Base-by-base conservation (phyloP, 2,888 invertebrate genomes). In the Beris chalybata region DNA sequence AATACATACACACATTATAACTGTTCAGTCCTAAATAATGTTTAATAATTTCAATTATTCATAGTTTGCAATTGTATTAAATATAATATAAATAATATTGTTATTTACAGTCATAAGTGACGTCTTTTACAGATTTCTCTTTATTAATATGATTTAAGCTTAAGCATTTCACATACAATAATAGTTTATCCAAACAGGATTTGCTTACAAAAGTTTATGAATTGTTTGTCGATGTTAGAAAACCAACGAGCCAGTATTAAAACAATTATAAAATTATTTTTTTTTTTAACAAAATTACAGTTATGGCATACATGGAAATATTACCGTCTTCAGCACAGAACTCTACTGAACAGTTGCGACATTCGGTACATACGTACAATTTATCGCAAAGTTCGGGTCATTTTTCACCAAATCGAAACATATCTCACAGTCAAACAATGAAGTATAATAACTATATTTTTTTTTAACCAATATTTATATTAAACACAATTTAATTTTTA, bases 291-390 rank as follows among this genome's bases (percentile, higher is more conserved):
- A 67, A 69, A 53, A 71, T 83, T 85, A 73, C 85, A 93, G 95
- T 95, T 76, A 92, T 94, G 90, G 94, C 93, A 71, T 96, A 95
- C 81, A 95, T 96, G 95, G 94, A 95, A 83, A 93, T 95, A 88
- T 94, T 93, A 83, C 90, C 91, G 72, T 92, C 93, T 75, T 86
- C 87, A 71, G 87, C 88, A 69, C 88, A 87, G 72, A 87, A 87
- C 65, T 86, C 87, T 53, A 85, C 87, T 66, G 93, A 93, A 74
- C 89, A 92, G 80, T 87, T 93, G 79, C 86, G 93, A 57, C 94
- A 94, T 80, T 95, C 95, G 4, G 88, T 95, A 75, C 93, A 95
- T 78, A 88, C 91, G 5, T 91, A 88, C 77, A 88, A 89, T 81
- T 80, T 81, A 54, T 61, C 70, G 22, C 71, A 72, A 59, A 68